Evolutionary conservation across 2,797 vertebrate species (phyloP).

Genomic region (Lepidocolaptes lacrymiger): DNA sequence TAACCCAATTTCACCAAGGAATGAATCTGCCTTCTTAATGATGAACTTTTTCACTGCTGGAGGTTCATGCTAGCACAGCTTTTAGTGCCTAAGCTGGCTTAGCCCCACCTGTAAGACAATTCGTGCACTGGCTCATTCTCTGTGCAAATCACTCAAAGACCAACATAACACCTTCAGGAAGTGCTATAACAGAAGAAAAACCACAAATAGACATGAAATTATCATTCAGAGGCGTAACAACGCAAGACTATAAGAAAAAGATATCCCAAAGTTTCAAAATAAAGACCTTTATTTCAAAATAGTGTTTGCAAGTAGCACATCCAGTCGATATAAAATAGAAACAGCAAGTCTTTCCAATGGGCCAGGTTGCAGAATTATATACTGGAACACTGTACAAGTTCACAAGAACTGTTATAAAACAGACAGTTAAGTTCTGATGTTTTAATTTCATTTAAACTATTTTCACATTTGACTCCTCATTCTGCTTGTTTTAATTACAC

Average conservation of each 20-base stretch:
- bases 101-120: neutral
- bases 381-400: constrained; percentile 51
- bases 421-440: constrained; percentile 59
- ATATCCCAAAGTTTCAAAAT: constrained; percentile 63
- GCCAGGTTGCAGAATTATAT: constrained; percentile 47
- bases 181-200: neutral
- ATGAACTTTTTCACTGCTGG: neutral
- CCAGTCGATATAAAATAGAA: constrained; percentile 74
- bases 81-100: neutral
- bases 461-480: constrained; percentile 87
- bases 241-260: neutral
- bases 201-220: neutral
- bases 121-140: neutral
- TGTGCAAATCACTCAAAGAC: neutral
- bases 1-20: neutral
- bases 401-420: constrained; percentile 60
- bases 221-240: neutral
- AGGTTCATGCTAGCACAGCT: neutral
- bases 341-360: constrained; percentile 60
- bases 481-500: constrained; percentile 66
- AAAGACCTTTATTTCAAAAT: constrained; percentile 78
- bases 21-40: neutral
- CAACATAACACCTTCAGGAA: neutral
- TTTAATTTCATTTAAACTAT: constrained; percentile 68
- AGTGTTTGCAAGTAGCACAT: constrained; percentile 74